phyloP scores from a whole-genome alignment of 2,888 invertebrate species.

The Ditylenchus weischeri region DNA sequence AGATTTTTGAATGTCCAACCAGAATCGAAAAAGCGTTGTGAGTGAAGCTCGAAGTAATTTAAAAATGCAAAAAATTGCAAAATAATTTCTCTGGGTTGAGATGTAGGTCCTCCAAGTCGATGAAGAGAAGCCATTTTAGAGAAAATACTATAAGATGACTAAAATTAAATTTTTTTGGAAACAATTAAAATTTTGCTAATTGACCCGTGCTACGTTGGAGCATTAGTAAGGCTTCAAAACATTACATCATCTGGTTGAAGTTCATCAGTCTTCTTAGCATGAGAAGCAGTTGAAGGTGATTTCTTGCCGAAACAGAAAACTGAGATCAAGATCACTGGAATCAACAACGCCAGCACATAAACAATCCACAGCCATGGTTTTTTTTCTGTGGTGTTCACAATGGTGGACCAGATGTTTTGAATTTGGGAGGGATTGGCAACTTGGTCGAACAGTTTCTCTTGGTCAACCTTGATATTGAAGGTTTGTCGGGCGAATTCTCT shows the following conservation, averaged over 20 bases:
- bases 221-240: too few species aligned
- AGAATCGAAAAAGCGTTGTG: too few species aligned
- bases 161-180: not conserved
- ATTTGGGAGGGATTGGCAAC: constrained; percentile 25
- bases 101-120: too few species aligned
- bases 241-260: constrained; percentile 67
- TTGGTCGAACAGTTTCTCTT: constrained; percentile 23
- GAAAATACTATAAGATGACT: too few species aligned
- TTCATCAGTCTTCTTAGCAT: constrained; percentile 73
- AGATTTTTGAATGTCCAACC: too few species aligned
- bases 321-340: constrained; percentile 75
- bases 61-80: too few species aligned
- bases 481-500: constrained; percentile 78
- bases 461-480: constrained; percentile 74
- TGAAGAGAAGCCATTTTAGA: too few species aligned
- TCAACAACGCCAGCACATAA: constrained; percentile 74
- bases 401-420: constrained; percentile 25
- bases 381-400: constrained; percentile 61
- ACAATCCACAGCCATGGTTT: constrained; percentile 70
- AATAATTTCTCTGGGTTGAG: too few species aligned
- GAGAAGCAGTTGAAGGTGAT: constrained; percentile 33
- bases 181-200: not conserved
- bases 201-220: not conserved
- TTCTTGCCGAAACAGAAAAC: constrained; percentile 73
- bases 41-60: too few species aligned